Base-by-base conservation (phyloP, 2,888 invertebrate genomes). In the Euplagia quadripunctaria region DNA sequence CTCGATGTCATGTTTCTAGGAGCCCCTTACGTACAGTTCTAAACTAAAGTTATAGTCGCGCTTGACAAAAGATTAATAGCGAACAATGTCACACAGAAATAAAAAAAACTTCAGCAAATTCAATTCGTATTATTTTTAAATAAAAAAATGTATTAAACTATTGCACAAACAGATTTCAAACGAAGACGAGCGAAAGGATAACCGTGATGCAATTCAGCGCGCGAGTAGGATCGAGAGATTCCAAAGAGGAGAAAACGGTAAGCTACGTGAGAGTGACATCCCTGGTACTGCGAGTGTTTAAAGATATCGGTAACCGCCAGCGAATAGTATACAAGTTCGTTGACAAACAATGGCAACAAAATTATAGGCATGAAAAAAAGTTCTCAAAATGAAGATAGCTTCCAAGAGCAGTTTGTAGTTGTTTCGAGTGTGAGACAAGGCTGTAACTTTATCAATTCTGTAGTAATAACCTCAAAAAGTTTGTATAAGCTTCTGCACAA, bases 1-100 rank as follows among this genome's bases (percentile, higher is more conserved):
- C 81, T 86, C 86, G 80, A 83, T 89, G 92, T 91, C 91, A 90
- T 90, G 90, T 90, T 89, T 82, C 85, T 85, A 84, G 85, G 85
- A 77, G 76, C 79, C 82, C 83, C 85, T 86, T 80, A 85, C 76
- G 78, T 82, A 77, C 79, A 79, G 9, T 52, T 52, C 52, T 66
- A 4, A 49, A 51, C 65, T 31, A 66, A 49, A 66, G 49, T 17
- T 66, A 17, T 66, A 66, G 17, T 17, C 16, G 16, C 16, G 41
- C 31, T 11, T 49, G 31, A 65, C 43, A 51, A 66, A 66, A 66
- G 51, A 66, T 66, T 61, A 61, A 61, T 61, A 61, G 61, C 14
- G 14, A 61, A 31, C 31, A 61, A 31, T 14, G 61, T 12, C 14
- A 61, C 20, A 31, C 61, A 31, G 61, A 14, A 58, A 20, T 58